Evolutionary conservation across 1,140 invertebrate genomes (phyloP).

Genomic region (Heliconius himera): DNA sequence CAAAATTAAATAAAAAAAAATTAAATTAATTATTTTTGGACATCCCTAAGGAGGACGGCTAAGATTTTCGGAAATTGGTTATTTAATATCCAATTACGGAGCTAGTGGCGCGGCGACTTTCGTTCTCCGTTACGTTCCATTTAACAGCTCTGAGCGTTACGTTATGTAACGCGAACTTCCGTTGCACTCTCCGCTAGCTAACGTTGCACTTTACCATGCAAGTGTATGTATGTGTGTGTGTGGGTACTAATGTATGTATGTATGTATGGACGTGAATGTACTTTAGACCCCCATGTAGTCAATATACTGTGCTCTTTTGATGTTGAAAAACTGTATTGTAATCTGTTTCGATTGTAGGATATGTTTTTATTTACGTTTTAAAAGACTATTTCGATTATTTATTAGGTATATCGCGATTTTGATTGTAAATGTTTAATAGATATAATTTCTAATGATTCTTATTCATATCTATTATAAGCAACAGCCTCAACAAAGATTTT

Average conservation of each 20-base stretch:
- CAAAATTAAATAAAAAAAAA: not conserved
- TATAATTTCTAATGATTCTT: too few relatives aligned
- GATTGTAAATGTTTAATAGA: too few relatives aligned
- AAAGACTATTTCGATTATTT: too few relatives aligned
- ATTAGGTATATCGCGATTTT: too few relatives aligned
- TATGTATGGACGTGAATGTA: not conserved
- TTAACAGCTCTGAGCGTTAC: constrained; percentile 34
- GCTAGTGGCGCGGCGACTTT: constrained; percentile 34
- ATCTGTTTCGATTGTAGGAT: too few relatives aligned
- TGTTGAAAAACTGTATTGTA: not conserved
- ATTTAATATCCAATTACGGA: constrained; percentile 41
- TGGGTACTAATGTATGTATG: not conserved
- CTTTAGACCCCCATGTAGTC: not conserved
- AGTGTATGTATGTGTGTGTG: not conserved
- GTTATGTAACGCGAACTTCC: constrained; percentile 38
- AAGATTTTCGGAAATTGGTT: constrained; percentile 33
- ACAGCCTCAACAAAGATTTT: too few relatives aligned
- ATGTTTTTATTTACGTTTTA: too few relatives aligned
- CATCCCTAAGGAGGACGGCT: not conserved
- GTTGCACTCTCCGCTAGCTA: constrained; percentile 1
- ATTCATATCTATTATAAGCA: too few relatives aligned
- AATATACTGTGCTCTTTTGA: not conserved
- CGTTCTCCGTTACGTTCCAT: constrained; percentile 43
- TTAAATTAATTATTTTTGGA: not conserved
- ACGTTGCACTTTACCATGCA: constrained; percentile 2